Base-by-base conservation (phyloP, 2,888 invertebrate species). In the Graphium colonna region DNA sequence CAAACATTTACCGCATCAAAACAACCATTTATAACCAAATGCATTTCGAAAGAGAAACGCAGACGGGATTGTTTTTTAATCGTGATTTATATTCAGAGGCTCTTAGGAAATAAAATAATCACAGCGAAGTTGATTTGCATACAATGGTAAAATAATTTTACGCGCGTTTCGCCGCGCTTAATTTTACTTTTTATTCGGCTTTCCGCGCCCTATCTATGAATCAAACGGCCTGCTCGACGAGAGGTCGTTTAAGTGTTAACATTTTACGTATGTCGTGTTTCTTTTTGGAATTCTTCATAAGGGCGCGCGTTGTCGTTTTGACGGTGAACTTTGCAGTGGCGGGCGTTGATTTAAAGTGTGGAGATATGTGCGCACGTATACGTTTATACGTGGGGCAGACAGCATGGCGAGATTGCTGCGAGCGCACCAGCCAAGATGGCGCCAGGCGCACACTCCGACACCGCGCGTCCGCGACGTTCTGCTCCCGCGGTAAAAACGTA, bases 81-180 rank as follows among this genome's bases (percentile, higher is more conserved):
- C 79, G 76, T 77, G 83, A 88, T 88, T 88, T 88, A 89, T 88
- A 84, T 78, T 79, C 80, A 72, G 75, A 72, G 74, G 71, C 77
- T 87, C 84, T 84, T 87, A 88, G 86, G 84, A 88, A 89, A 89
- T 89, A 89, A 89, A 89, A 89, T 89, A 88, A 89, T 89, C 88
- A 89, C 87, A 71, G 79, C 81, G 70, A 76, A 77, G 74, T 78
- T 67, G 79, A 89, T 89, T 89, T 89, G 89, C 89, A 89, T 89
- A 89, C 89, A 89, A 89, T 89, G 89, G 89, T 85, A 88, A 89
- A 88, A 89, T 89, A 89, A 89, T 89, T 89, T 89, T 89, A 89
- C 89, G 89, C 89, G 89, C 84, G 87, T 88, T 87, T 86, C 84
- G 83, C 81, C 82, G 85, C 83, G 86, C 76, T 89, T 87, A 85